Evolutionary conservation across 92 coral and sea anemone genomes (phyloP).

Genomic region (Palythoa heliodiscus): DNA sequence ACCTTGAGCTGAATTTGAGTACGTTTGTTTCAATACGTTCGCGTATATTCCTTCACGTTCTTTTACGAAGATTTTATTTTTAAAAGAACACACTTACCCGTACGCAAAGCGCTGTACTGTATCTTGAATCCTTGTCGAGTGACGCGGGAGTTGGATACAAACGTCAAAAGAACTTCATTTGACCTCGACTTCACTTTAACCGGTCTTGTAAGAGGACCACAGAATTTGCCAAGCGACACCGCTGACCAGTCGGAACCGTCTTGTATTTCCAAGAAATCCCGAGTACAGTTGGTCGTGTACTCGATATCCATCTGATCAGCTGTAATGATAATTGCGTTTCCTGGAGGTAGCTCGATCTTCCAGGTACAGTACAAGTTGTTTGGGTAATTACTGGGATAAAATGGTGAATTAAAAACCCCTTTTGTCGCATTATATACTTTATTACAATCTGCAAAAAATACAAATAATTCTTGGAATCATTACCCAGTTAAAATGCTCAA

Average conservation of each 20-base stretch:
- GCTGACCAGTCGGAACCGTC: slow-evolving; percentile 59
- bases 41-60: too few species aligned
- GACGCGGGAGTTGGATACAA: slow-evolving; percentile 45
- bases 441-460: slow-evolving; percentile 38
- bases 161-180: slow-evolving; percentile 52
- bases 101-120: slow-evolving; percentile 49
- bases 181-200: slow-evolving; percentile 57
- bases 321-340: slow-evolving; percentile 40
- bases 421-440: slow-evolving; percentile 44
- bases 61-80: too few species aligned
- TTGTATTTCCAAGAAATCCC: slow-evolving; percentile 55
- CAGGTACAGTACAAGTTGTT: slow-evolving; percentile 62
- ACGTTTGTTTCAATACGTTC: too few species aligned
- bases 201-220: slow-evolving; percentile 41
- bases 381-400: slow-evolving; percentile 64
- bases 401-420: slow-evolving; percentile 59
- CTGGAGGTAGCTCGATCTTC: slow-evolving; percentile 60
- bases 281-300: slow-evolving; percentile 56
- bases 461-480: background rate
- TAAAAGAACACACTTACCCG: slow-evolving; percentile 24
- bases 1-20: too few species aligned
- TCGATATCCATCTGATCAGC: slow-evolving; percentile 53
- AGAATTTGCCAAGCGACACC: slow-evolving; percentile 61
- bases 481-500: background rate
- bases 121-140: slow-evolving; percentile 53